Percentiles rank a stretch among this genome's conserved stretches.
phyloP scores from a whole-genome alignment of 1,140 invertebrate species.

The Dendroctonus ponderosae region DNA sequence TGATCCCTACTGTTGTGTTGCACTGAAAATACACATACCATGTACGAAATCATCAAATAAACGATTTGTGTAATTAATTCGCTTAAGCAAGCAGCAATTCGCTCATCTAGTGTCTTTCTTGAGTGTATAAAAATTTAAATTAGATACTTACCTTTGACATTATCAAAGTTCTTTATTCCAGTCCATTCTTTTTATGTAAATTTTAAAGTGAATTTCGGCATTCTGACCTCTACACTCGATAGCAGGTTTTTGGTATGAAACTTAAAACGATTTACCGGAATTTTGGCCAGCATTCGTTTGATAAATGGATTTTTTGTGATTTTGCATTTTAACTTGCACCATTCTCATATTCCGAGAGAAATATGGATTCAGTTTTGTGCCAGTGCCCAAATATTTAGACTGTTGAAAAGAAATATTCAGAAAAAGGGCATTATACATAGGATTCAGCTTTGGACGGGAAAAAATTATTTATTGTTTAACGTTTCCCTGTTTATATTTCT shows the following conservation, averaged over 20 bases:
- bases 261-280: slow-evolving; percentile 19
- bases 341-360: slow-evolving; percentile 15
- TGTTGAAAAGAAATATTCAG: slow-evolving; percentile 10
- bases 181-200: slow-evolving; percentile 22
- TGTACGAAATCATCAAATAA: no score
- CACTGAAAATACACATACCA: no score
- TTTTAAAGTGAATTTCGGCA: slow-evolving; percentile 15
- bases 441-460: background rate
- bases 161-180: slow-evolving; percentile 24
- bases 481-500: background rate
- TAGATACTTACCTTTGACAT: slow-evolving; percentile 23
- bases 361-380: slow-evolving; percentile 21
- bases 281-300: slow-evolving; percentile 18
- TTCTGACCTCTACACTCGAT: slow-evolving; percentile 23
- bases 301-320: slow-evolving; percentile 20
- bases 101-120: background rate
- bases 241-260: slow-evolving; percentile 21
- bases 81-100: background rate
- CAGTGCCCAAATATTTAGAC: slow-evolving; percentile 13
- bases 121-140: slow-evolving; percentile 21
- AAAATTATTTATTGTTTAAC: background rate
- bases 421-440: background rate
- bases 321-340: slow-evolving; percentile 22
- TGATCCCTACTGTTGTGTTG: no score
- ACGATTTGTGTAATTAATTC: background rate